Base-by-base conservation (phyloP, 2,113 vertebrate species). In the Prunella himalayana region DNA sequence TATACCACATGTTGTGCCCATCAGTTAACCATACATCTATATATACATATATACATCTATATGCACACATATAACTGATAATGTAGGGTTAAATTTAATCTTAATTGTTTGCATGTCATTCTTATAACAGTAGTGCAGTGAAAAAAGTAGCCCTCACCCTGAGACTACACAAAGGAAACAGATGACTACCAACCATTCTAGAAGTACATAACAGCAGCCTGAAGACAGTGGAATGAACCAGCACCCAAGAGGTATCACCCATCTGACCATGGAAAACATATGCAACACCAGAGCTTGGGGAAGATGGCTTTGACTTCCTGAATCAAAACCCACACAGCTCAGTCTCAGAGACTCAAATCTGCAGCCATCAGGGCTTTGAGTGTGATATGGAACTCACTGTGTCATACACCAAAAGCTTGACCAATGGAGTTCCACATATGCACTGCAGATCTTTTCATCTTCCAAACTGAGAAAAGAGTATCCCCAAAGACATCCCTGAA, bases 301-400 rank as follows among this genome's bases (percentile, higher is more conserved):
- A 69, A 65, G n/a, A 77, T 22, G 7, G 6, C 21, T 72, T 60
- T 59, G 35, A 20, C 27, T 80, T 87, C 35, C n/a, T 60, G 18
- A 41, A 8, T 9, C 0, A 0, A 81, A 45, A 3, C 6, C 2
- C 13, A 30, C 24, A 20, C 15, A 51, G 21, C 11, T 82, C 41
- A 70, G 42, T 27, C 30, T 70, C 37, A 44, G 23, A 41, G 33
- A 61, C 10, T 57, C 13, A 23, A 39, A 65, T 47, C 11, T 86
- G 31, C 3, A 6, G 16, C 21, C 15, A 61, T 41, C 11, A 63
- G 33, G 39, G 37, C 31, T 79, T 35, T 51, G 15, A 56, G 16
- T 17, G 37, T 0, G 1, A 21, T 5, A 35, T 8, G 30, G 76
- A 78, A 51, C 15, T 56, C 39, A 27, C 10, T 33, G 19, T 9